Evolutionary conservation across 2,113 vertebrate genomes (phyloP).

Genomic region (Psilopogon haemacephalus): DNA sequence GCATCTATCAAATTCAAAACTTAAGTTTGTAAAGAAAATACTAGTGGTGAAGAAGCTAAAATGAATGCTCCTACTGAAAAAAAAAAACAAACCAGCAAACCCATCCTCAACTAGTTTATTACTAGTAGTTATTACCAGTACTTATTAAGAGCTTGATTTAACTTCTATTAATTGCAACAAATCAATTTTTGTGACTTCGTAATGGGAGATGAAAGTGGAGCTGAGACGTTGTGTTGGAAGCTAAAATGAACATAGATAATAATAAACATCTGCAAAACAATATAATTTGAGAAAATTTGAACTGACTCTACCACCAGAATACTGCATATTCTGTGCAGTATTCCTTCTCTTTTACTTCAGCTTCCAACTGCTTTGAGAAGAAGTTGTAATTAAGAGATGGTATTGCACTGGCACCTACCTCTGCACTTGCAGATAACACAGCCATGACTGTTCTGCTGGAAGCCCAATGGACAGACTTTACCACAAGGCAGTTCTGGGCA

Average conservation of each 20-base stretch:
- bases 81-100: not conserved
- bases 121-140: not conserved
- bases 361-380: not conserved
- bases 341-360: not conserved
- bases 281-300: not conserved
- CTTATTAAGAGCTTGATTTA: not conserved
- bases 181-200: not conserved
- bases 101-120: not conserved
- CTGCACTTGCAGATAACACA: conserved; percentile 86
- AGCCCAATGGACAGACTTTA: conserved; percentile 85
- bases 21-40: not conserved
- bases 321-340: not conserved
- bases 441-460: conserved; percentile 83
- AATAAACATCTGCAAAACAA: not conserved
- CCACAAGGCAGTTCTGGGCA: conserved; percentile 86
- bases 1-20: not conserved
- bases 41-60: not conserved
- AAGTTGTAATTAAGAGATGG: not conserved
- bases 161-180: not conserved
- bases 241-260: not conserved
- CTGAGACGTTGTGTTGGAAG: not conserved
- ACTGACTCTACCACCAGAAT: not conserved
- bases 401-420: conserved; percentile 70
- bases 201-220: not conserved
- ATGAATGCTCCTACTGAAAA: not conserved